Base-by-base conservation (phyloP, 37 sponge, comb jelly and placozoan species). In the Lycopodina hypogea region DNA sequence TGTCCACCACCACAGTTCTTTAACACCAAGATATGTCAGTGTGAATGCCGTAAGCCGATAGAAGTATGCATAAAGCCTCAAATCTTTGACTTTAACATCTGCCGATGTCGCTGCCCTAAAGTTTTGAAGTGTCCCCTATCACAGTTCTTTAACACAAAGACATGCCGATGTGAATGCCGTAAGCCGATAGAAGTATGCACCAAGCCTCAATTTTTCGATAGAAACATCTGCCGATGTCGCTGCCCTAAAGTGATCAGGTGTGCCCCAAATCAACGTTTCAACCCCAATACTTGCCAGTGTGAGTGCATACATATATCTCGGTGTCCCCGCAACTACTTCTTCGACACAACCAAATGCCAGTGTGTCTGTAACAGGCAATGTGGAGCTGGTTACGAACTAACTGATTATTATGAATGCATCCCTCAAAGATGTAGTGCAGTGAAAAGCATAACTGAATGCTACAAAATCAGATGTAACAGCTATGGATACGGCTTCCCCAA, bases 91-190 rank as follows among this genome's bases (percentile, higher is more conserved):
- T 2, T 56, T 24, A 15, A 37, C 42, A 68, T 21, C 18, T 83
- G 84, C 69, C 34, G 75, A 69, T 83, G 84, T 29, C 35, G 2
- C 1, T 73, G 74, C 35, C 34, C 8, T 2, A 1, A 53, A 15
- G 56, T 53, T 1, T 29, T 18, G 26, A 7, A 22, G 11, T 82
- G 83, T 32, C 35, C n/a, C 3, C 28, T 0, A 60, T 1, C 11
- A 45, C 74, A 63, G 26, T 3, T n/a, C 3, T 71, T 75, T 53
- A 58, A 84, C 76, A 29, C 33, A 28, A 38, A 63, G 22, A 71
- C 72, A 26, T 84, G 85, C 37, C 56, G 23, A 24, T 88, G 80
- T 66, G 59, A 73, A 51, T 88, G 83, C 39, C 45, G 12, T 4
- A 33, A 32, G 18, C 32, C 35, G 18, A 69, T n/a, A 59, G 30